Evolutionary conservation across 2,888 invertebrate species (phyloP).

Genomic region (Eulithis testata): DNA sequence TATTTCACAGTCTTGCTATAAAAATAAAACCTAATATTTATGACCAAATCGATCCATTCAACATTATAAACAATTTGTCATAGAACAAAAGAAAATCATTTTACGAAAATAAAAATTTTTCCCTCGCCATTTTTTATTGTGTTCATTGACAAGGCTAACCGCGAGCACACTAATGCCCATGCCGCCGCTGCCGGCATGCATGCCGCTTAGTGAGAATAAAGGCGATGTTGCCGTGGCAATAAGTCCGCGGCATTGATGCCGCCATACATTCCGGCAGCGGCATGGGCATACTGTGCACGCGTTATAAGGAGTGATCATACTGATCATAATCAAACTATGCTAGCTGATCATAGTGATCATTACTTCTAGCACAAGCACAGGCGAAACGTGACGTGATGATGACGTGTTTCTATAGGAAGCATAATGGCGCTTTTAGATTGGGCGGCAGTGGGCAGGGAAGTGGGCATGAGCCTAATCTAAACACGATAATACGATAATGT

Average conservation of each 20-base stretch:
- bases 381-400: background rate
- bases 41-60: constrained; percentile 30
- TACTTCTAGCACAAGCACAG: background rate
- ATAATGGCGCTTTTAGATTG: too few species aligned
- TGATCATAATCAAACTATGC: background rate
- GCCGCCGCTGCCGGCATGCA: too few species aligned
- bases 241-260: too few species aligned
- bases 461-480: too few species aligned
- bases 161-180: too few species aligned
- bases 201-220: too few species aligned
- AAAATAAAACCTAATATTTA: constrained; percentile 55
- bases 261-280: too few species aligned
- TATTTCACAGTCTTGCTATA: constrained; percentile 66
- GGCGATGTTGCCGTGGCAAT: too few species aligned
- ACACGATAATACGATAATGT: too few species aligned
- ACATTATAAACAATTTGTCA: constrained; percentile 19
- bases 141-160: constrained; percentile 13
- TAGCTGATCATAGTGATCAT: background rate
- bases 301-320: constrained; percentile 5
- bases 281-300: too few species aligned
- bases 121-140: background rate
- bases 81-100: constrained; percentile 8
- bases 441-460: too few species aligned
- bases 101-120: background rate
- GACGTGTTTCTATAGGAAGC: background rate